Evolutionary conservation across 1,140 invertebrate genomes (phyloP).

Genomic region (Eciton burchellii): DNA sequence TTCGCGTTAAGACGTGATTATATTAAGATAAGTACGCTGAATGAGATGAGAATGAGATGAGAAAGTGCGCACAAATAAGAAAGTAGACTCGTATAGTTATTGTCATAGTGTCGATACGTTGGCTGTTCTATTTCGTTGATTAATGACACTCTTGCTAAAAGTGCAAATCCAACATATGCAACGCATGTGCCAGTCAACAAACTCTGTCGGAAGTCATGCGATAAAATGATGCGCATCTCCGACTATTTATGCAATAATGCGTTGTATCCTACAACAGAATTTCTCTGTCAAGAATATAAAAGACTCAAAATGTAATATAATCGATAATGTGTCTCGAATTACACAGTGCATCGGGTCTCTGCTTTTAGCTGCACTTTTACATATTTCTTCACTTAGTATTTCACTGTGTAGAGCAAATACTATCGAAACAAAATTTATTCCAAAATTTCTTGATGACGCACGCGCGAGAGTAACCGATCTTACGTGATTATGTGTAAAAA

Average conservation of each 20-base stretch:
- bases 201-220: background rate
- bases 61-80: slow-evolving; percentile 17
- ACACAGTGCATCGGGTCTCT: background rate
- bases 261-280: background rate
- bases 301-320: slow-evolving; percentile 8
- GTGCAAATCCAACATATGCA: background rate
- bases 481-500: background rate
- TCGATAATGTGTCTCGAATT: slow-evolving; percentile 19
- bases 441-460: background rate
- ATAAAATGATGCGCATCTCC: background rate
- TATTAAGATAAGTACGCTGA: slow-evolving; percentile 42
- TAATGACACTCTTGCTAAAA: background rate
- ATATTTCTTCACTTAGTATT: background rate
- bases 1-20: slow-evolving; percentile 36
- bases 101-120: slow-evolving; percentile 28
- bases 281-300: background rate
- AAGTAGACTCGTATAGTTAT: slow-evolving; percentile 31
- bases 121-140: slow-evolving; percentile 9
- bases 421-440: background rate
- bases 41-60: slow-evolving; percentile 3
- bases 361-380: slow-evolving; percentile 16
- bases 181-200: background rate
- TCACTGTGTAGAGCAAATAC: too few species aligned
- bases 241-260: slow-evolving; percentile 13
- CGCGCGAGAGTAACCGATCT: background rate